Evolutionary conservation across 2,113 vertebrate genomes (phyloP).

Genomic region (Catharus fuscescens): DNA sequence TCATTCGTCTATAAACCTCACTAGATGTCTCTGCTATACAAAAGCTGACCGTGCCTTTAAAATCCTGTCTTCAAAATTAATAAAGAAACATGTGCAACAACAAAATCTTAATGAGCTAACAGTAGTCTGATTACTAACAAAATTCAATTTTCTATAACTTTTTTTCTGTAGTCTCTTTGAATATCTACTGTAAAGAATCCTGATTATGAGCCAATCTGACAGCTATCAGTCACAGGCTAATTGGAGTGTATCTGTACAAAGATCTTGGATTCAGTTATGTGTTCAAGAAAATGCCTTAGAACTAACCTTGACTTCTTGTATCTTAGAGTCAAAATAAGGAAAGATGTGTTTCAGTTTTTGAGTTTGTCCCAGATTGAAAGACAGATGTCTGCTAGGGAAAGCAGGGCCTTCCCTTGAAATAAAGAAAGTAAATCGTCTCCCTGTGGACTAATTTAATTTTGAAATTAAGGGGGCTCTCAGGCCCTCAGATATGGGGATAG

Average conservation of each 20-base stretch:
- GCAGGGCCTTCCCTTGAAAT: too few relatives aligned
- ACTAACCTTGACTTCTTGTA: neutral
- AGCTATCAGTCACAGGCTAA: conserved; percentile 1
- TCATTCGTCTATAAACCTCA: neutral
- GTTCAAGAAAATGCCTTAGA: neutral
- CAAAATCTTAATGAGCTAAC: neutral
- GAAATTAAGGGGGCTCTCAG: too few relatives aligned
- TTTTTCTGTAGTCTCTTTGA: neutral
- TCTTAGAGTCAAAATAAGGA: neutral
- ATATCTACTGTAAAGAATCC: neutral
- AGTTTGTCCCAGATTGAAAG: too few relatives aligned
- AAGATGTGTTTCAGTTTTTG: neutral
- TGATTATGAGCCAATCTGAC: neutral
- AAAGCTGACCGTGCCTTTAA: neutral
- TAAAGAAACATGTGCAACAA: neutral
- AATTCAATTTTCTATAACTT: neutral
- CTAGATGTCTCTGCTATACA: neutral
- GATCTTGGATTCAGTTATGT: neutral
- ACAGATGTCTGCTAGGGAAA: too few relatives aligned
- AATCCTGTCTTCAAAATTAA: neutral
- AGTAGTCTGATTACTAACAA: neutral
- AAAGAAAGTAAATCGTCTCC: too few relatives aligned
- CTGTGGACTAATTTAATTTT: too few relatives aligned
- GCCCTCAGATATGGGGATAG: too few relatives aligned
- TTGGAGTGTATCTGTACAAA: neutral